Evolutionary conservation across 2,888 invertebrate genomes (phyloP), one percentile per base, ranked within the genome.

Genomic region (Diogma glabrata): DNA sequence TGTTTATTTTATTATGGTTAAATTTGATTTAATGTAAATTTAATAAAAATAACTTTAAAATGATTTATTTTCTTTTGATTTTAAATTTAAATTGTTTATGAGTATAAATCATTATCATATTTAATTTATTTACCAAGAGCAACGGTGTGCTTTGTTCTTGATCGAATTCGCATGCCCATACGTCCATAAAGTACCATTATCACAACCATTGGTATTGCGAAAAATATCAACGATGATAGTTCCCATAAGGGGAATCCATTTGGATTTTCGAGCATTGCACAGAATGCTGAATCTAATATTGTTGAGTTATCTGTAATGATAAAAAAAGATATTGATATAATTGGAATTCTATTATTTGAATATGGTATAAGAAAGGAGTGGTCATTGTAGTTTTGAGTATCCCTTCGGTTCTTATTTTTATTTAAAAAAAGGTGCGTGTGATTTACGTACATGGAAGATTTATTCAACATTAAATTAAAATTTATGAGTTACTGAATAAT

Each of bases 211-310:
- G 84, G 84, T 20, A 82, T 69, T 50, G 90, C 75, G 72, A 93
- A 93, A 70, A 92, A 91, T 57, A 89, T 71, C 54, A 87, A 75
- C 57, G 83, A 83, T 63, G 90, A 89, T 28, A 87, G 65, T 64
- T 91, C 89, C 62, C 88, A 81, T 4, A 91, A 71, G 1, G 87
- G 87, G 51, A 81, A 78, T 5, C 78, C 64, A 9, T 74, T 65
- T 2, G 78, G 75, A 54, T 74, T 75, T 3, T 75, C 73, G 55
- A 82, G 73, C 75, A 88, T 81, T 3, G 79, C 81, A 64, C 90
- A 91, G 67, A 88, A 84, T 0, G 87, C 89, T 0, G 88, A 88
- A 59, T 89, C 82, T 62, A 72, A 59, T n/a, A 82, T 78, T 49
- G 68, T 65, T 26, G 69, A 63, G 24, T 71, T 67, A 48, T 66